These are phyloP conservation scores for Stramonita haemastoma DNA, from an alignment of 2,888 invertebrate genomes.

Conservation along the genomic window DNA sequence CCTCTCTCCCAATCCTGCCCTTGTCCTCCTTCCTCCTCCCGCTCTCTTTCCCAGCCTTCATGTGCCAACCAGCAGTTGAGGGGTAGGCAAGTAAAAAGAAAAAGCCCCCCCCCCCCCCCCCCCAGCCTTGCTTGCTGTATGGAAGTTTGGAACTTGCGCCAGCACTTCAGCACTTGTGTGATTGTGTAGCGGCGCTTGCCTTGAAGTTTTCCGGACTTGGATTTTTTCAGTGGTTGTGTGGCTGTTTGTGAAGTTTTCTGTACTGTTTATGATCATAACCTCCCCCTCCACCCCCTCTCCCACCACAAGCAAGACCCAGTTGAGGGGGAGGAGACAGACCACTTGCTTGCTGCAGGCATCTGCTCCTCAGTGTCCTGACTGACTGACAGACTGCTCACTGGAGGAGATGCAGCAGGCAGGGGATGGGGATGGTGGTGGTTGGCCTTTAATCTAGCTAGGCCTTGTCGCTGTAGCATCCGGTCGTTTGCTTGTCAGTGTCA, in stretches of 20 bases:
- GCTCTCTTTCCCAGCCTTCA: neutral
- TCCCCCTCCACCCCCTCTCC: no score
- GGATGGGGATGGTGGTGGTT: neutral
- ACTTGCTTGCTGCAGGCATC: no score
- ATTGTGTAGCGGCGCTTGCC: neutral
- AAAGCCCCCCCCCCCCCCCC: no score
- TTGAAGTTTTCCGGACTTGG: neutral
- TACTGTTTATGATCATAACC: no score
- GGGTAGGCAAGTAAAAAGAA: no score
- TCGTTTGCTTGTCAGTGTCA: slow-evolving; percentile 26
- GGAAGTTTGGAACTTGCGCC: no score
- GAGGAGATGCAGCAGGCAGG: neutral
- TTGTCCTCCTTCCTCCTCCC: neutral
- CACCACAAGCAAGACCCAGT: no score
- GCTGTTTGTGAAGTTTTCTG: no score
- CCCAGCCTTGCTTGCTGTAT: neutral
- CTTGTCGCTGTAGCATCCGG: slow-evolving; percentile 12
- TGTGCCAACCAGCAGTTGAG: no score
- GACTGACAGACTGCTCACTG: no score
- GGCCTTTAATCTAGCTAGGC: slow-evolving; percentile 8
- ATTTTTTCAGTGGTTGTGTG: neutral
- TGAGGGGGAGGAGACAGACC: no score
- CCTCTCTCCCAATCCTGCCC: neutral
- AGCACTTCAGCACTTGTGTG: neutral
- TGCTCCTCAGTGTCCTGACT: no score